Evolutionary conservation across 2,113 vertebrate species (phyloP), one percentile per base, ranked within the genome.

Genomic region (Edolisoma coerulescens): DNA sequence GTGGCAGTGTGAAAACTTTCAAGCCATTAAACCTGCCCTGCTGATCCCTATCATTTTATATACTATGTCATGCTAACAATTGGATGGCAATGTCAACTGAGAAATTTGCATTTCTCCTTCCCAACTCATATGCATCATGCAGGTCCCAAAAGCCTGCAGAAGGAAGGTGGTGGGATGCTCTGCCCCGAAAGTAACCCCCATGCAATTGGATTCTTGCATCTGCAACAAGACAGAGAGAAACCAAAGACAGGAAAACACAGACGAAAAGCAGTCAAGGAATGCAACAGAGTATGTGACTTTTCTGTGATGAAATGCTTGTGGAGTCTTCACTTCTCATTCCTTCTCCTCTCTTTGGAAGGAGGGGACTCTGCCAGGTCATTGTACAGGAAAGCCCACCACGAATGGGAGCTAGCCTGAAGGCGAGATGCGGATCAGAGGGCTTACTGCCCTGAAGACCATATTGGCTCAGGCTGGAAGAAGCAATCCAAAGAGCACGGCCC

Each of bases 11-110:
- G 54, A 81, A 97, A 95, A 81, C 78, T 88, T 94, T 88, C 39
- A 53, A 47, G 30, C 54, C 44, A 59, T 88, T 94, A 96, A 96
- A 88, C 54, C 54, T 70, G 78, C 53, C 78, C 87, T 88, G 57
- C 45, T 91, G 86, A 94, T 88, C 94, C 88, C 78, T 79, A 84
- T 79, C n/a, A 33, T 68, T 87, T 94, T 70, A 73, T 52, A 59
- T 23, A 44, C 64, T 79, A 45, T 9, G 4, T 50, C 53, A 53
- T 10, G 1, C 27, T 91, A 90, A 95, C 0, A 0, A 76, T 75
- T 74, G 50, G 28, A 76, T 64, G n/a, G 44, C 71, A 91, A 64
- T 65, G 35, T 49, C 65, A 82, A 35, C 79, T 28, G 47, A 9
- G 59, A 18, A 77, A 93, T 65, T 84, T 20, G 2, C 37, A 33